Evolutionary conservation across 2,888 invertebrate species (phyloP).

Genomic region (Eupithecia centaureata): DNA sequence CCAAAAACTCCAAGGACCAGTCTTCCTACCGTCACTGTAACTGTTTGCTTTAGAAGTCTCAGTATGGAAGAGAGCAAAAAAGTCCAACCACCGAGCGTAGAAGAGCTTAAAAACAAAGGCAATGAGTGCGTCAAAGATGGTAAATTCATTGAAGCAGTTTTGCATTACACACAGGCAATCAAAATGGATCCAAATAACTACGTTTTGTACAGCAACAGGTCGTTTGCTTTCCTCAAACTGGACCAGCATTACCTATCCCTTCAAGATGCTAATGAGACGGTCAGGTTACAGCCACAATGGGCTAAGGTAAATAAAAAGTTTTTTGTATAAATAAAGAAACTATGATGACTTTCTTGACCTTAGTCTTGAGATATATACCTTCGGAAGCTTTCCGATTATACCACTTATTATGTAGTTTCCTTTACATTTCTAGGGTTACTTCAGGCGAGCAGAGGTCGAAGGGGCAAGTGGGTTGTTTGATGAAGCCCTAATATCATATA

Average conservation of each 20-base stretch:
- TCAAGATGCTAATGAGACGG: slow-evolving; percentile 91
- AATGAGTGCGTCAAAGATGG: slow-evolving; percentile 89
- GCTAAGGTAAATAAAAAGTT: slow-evolving; percentile 84
- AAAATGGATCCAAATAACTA: slow-evolving; percentile 88
- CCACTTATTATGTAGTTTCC: neutral
- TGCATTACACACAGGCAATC: slow-evolving; percentile 91
- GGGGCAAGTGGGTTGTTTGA: slow-evolving; percentile 86
- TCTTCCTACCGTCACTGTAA: neutral
- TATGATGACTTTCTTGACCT: too few relatives aligned
- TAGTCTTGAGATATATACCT: neutral
- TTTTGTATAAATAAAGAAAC: too few relatives aligned
- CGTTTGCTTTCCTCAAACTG: slow-evolving; percentile 90
- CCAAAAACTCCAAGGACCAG: neutral
- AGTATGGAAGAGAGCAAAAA: slow-evolving; percentile 73
- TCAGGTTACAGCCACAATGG: slow-evolving; percentile 90
- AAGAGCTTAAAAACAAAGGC: slow-evolving; percentile 88
- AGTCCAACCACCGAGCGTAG: slow-evolving; percentile 66
- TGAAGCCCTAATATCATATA: slow-evolving; percentile 88
- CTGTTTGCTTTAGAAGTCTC: neutral
- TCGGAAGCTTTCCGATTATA: neutral
- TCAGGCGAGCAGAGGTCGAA: slow-evolving; percentile 89
- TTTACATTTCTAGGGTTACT: slow-evolving; percentile 84
- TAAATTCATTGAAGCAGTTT: slow-evolving; percentile 89
- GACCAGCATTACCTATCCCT: slow-evolving; percentile 90
- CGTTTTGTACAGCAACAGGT: slow-evolving; percentile 90